Percentiles rank a stretch among this genome's conserved stretches.
These are phyloP conservation scores for Spodoptera exigua DNA, from an alignment of 2,888 invertebrate genomes.

Conservation along the genomic window DNA sequence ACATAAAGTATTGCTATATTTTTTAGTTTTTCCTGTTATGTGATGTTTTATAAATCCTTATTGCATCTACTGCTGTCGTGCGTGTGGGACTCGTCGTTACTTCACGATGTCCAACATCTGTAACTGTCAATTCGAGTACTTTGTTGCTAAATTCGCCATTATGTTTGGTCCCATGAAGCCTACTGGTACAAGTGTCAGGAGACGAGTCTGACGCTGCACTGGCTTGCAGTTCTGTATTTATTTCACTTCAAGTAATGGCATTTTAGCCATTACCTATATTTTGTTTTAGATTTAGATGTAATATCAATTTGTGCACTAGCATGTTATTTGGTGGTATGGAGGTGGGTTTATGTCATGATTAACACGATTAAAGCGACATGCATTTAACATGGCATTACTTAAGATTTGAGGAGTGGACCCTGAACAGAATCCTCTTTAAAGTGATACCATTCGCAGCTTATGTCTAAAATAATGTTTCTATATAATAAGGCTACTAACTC, in stretches of 20 bases:
- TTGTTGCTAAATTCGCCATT: constrained; percentile 16
- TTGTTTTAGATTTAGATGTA: constrained; percentile 42
- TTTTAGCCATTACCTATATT: constrained; percentile 32
- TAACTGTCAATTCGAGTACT: constrained; percentile 4
- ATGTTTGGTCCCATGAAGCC: constrained; percentile 15
- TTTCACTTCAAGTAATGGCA: constrained; percentile 30
- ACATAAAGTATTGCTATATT: constrained; percentile 1
- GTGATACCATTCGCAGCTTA: neutral
- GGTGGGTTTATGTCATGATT: constrained; percentile 88
- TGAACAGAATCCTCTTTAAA: constrained; percentile 9
- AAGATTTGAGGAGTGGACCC: constrained; percentile 68
- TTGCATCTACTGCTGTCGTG: constrained; percentile 25
- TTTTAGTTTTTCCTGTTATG: constrained; percentile 14
- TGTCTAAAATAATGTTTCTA: constrained; percentile 1
- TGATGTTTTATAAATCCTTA: constrained; percentile 15
- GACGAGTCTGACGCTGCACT: constrained; percentile 39
- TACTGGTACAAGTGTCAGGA: constrained; percentile 3
- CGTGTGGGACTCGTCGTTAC: constrained; percentile 33
- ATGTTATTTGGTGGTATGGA: constrained; percentile 79
- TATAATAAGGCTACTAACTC: constrained; percentile 50
- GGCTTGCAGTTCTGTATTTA: constrained; percentile 38
- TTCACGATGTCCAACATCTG: neutral
- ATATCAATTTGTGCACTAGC: constrained; percentile 71
- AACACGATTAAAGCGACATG: constrained; percentile 69
- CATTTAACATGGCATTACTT: constrained; percentile 74